Conservation (phyloP, 2,797 vertebrate species). For the Cyclopterus lumpus region DNA sequence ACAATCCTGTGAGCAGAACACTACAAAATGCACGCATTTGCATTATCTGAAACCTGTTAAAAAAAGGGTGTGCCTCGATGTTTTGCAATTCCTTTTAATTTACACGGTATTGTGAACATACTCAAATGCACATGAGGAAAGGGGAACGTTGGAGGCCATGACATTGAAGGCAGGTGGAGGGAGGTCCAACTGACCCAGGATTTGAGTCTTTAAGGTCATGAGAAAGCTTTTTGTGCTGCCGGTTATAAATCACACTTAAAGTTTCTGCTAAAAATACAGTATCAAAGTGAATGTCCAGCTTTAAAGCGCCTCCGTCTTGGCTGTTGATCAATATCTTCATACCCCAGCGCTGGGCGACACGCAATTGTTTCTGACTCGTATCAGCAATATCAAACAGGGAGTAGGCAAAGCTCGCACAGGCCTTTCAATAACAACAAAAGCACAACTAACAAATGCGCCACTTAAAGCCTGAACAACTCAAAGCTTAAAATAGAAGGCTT, state of each 20-base stretch:
- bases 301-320: conserved; percentile 36
- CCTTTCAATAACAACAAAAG: conserved; percentile 45
- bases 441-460: conserved; percentile 35
- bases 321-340: conserved; percentile 52
- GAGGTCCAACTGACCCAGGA: not conserved
- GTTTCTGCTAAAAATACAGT: conserved; percentile 24
- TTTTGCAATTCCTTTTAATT: not conserved
- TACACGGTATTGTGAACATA: not conserved
- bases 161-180: not conserved
- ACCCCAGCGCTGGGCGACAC: conserved; percentile 12
- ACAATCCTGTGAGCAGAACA: not conserved
- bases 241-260: conserved; percentile 48
- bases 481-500: conserved; percentile 31
- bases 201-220: conserved; percentile 9
- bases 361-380: conserved; percentile 50
- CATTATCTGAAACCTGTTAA: not conserved
- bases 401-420: conserved; percentile 36
- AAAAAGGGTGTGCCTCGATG: not conserved
- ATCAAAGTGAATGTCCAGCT: conserved; percentile 34
- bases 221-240: not conserved
- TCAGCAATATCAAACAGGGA: conserved; percentile 38
- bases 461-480: conserved; percentile 37
- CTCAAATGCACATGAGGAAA: conserved; percentile 17
- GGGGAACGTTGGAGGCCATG: not conserved
- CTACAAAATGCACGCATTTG: not conserved